Evolutionary conservation across 1,140 invertebrate species (phyloP).

Genomic region (Caligus rogercresseyi): DNA sequence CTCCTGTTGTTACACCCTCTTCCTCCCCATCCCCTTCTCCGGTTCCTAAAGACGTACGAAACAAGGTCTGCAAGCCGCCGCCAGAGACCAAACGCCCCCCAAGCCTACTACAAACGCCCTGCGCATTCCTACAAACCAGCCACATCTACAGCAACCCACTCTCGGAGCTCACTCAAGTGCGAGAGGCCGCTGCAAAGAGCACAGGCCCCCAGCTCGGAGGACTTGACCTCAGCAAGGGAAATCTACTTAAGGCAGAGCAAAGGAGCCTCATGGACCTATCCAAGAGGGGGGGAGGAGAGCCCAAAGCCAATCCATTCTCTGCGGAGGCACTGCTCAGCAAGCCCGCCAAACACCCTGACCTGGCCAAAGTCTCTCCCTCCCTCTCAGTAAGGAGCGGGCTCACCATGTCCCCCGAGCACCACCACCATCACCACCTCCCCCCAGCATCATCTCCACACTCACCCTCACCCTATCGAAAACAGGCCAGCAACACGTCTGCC

Average conservation of each 20-base stretch:
- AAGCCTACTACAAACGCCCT: slow-evolving; percentile 10
- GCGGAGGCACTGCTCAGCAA: slow-evolving; percentile 9
- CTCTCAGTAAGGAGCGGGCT: neutral
- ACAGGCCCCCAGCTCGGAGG: neutral
- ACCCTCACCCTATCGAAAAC: neutral
- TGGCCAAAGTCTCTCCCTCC: slow-evolving; percentile 9
- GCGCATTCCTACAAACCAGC: slow-evolving; percentile 16
- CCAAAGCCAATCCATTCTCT: slow-evolving; percentile 6
- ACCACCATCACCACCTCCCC: neutral
- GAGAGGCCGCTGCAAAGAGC: neutral
- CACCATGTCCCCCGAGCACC: neutral
- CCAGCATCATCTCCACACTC: neutral
- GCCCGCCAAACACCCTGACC: neutral
- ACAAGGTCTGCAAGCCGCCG: slow-evolving; percentile 15
- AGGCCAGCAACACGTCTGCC: too few species aligned
- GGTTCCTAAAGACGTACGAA: slow-evolving; percentile 4
- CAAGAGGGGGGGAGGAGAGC: slow-evolving; percentile 1
- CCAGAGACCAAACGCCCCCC: slow-evolving; percentile 13
- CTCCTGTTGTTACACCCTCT: neutral
- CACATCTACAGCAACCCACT: slow-evolving; percentile 12
- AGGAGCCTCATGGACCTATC: neutral
- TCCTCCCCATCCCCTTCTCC: neutral
- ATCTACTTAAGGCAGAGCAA: neutral
- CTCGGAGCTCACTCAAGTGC: neutral
- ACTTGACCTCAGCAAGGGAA: neutral